Conservation (phyloP, 1,140 invertebrate genomes). For the Laupala kohalensis region DNA sequence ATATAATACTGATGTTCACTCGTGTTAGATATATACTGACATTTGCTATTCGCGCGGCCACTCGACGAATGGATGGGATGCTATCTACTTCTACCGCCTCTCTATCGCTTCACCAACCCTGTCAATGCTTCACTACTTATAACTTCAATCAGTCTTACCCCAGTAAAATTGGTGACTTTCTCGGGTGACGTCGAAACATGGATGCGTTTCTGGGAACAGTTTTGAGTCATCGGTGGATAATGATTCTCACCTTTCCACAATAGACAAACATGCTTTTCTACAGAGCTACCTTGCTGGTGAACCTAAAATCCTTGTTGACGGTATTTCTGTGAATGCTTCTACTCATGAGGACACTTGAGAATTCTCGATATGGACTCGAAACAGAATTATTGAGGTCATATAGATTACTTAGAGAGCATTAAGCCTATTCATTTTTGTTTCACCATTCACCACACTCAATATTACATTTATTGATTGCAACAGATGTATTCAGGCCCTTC, state of each 20-base stretch:
- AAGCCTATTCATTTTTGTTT: background rate
- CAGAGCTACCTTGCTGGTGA: background rate
- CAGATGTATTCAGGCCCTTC: background rate
- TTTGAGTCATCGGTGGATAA: no score
- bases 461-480: background rate
- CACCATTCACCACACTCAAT: background rate
- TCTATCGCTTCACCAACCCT: background rate
- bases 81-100: background rate
- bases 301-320: background rate
- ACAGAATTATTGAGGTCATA: no score
- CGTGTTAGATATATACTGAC: background rate
- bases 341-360: background rate
- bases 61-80: background rate
- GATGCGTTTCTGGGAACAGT: background rate
- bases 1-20: background rate
- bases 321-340: background rate
- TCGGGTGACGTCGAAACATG: background rate
- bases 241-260: background rate
- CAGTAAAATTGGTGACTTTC: background rate
- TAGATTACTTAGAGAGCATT: background rate
- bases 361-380: background rate
- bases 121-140: background rate
- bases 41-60: background rate
- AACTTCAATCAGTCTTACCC: background rate
- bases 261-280: background rate